Base-by-base conservation (phyloP, 2,113 vertebrate genomes). In the Crotalus helleri region DNA sequence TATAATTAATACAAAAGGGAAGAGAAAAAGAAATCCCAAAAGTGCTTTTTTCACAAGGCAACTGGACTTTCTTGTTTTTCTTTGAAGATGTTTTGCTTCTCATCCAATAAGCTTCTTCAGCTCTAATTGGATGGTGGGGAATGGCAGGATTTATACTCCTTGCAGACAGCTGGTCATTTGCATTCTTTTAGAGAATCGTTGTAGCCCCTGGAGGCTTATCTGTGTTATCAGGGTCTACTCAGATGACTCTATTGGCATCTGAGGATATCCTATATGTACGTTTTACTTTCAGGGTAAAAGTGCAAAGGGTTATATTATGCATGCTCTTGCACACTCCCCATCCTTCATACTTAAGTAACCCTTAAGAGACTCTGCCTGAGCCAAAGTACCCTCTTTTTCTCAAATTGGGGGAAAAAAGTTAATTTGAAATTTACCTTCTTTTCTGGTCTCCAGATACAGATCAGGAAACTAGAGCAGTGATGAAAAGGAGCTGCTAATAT, bases 1-100 rank as follows among this genome's bases (percentile, higher is more conserved):
- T 69, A 69, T 13, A 69, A 93, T 86, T 49, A 51, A 85, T 90
- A 90, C 92, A 51, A 86, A 69, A 93, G 21, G 88, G 23, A 90
- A 86, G 55, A 61, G 12, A 93, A 57, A 59, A 44, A 90, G 92
- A 19, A 46, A 49, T 49, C 46, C 46, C 46, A 49, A 49, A 49
- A 49, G 46, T 49, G 46, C 46, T 49, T 49, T 49, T 46, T 49
- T 49, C 5, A 49, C 5, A 5, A 49, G 46, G 46, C 46, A 49
- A 49, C 46, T 49, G 46, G 46, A 49, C 46, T 49, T 49, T 7
- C 46, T 49, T 49, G 5, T 49, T 6, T 49, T 49, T 49, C 5
- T 49, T 49, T 49, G 5, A 49, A 49, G 46, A 49, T 49, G 46
- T 49, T 49, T 49, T 1, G 46, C 46, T 49, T 49, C 46, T 49